Evolutionary conservation across 2,888 invertebrate species (phyloP).

Genomic region (Eumerus sabulonum): DNA sequence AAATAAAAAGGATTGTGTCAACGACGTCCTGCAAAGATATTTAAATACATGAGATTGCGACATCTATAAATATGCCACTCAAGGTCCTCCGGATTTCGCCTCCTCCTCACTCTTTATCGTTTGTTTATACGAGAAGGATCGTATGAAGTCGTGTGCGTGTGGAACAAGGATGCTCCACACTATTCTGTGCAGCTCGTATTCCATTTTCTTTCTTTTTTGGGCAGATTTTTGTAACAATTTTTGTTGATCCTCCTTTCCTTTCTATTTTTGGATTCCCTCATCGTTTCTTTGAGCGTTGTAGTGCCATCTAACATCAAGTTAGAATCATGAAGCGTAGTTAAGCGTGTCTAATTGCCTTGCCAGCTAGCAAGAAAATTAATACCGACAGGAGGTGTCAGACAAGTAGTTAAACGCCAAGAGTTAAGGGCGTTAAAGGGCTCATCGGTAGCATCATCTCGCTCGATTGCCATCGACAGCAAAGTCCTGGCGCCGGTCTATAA

Average conservation of each 20-base stretch:
- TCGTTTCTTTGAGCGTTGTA: neutral
- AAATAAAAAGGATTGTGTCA: constrained; percentile 60
- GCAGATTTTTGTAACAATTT: neutral
- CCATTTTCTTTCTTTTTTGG: too few relatives aligned
- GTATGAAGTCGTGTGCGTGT: constrained; percentile 16
- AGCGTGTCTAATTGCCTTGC: constrained; percentile 4
- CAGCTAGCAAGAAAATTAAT: constrained; percentile 37
- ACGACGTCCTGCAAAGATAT: constrained; percentile 64
- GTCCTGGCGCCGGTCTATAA: constrained; percentile 9
- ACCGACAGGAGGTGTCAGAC: constrained; percentile 33
- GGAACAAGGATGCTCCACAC: neutral
- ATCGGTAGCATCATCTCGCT: neutral
- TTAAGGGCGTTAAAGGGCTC: constrained; percentile 2
- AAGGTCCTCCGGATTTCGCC: constrained; percentile 34
- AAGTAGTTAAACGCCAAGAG: too few relatives aligned
- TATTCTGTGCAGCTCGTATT: neutral
- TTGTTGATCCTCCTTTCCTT: constrained; percentile 1
- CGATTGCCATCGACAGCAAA: neutral
- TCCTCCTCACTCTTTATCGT: neutral
- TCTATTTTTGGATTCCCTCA: constrained; percentile 3
- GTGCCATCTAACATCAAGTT: neutral
- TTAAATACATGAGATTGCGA: constrained; percentile 61
- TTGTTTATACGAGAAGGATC: neutral
- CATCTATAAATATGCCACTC: constrained; percentile 67
- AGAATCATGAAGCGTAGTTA: neutral